Percentiles rank a stretch among this genome's conserved stretches.
Evolutionary conservation across 1,140 invertebrate species (phyloP).

Genomic region (Neotoxoptera formosana): DNA sequence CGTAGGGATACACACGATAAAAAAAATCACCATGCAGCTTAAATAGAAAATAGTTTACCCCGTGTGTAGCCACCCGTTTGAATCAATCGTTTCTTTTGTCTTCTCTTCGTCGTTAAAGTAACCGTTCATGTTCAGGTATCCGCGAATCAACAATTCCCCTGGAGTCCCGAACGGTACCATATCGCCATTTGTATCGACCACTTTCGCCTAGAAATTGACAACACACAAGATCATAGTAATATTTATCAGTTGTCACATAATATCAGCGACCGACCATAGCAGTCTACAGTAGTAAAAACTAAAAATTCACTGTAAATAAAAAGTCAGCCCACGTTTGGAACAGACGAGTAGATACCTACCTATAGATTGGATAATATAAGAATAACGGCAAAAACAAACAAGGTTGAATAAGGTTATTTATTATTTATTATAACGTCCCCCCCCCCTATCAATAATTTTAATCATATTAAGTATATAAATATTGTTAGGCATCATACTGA

Average conservation of each 20-base stretch:
- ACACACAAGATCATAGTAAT: not conserved
- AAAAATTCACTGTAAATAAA: not conserved
- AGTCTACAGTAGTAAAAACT: not conserved
- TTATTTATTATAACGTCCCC: not conserved
- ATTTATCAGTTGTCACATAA: not conserved
- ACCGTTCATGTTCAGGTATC: slow-evolving; percentile 82
- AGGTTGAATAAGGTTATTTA: not conserved
- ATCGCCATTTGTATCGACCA: slow-evolving; percentile 75
- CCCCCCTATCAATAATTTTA: not conserved
- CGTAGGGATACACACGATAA: not conserved
- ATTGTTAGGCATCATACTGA: slow-evolving; percentile 37
- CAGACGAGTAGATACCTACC: no score
- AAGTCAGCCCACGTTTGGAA: no score
- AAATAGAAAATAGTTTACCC: slow-evolving; percentile 70
- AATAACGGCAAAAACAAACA: not conserved
- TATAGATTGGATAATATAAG: no score
- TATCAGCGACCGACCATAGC: not conserved
- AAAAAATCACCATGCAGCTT: not conserved
- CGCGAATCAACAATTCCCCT: slow-evolving; percentile 85
- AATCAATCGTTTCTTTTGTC: slow-evolving; percentile 76
- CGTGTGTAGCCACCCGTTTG: slow-evolving; percentile 85
- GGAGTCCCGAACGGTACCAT: slow-evolving; percentile 77
- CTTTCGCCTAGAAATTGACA: slow-evolving; percentile 67
- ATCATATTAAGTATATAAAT: not conserved
- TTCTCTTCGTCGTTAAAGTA: slow-evolving; percentile 87